Evolutionary conservation across 2,797 vertebrate genomes (phyloP).

Genomic region (Acanthurus lineatus): DNA sequence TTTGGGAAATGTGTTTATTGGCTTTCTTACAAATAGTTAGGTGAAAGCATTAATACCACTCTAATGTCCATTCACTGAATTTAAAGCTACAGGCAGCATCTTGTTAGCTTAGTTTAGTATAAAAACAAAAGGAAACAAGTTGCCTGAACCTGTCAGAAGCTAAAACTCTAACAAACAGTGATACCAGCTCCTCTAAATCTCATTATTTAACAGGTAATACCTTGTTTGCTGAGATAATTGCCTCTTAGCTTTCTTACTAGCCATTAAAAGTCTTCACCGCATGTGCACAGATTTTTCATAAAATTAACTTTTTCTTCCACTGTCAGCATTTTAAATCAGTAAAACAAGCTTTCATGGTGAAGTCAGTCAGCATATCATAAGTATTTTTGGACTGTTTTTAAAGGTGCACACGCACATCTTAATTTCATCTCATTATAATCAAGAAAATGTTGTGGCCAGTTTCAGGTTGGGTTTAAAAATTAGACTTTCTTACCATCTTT

Average conservation of each 20-base stretch:
- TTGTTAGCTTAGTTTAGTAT: background rate
- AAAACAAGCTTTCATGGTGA: constrained; percentile 16
- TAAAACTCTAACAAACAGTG: background rate
- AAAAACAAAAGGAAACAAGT: background rate
- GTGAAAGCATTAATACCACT: background rate
- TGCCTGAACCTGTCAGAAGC: background rate
- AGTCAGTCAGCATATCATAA: constrained; percentile 9
- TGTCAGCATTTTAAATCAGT: too few relatives aligned
- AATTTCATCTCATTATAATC: too few relatives aligned
- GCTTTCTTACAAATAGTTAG: background rate
- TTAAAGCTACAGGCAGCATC: background rate
- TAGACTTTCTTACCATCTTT: too few relatives aligned
- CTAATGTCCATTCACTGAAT: background rate
- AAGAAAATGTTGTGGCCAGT: too few relatives aligned
- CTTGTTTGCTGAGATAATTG: background rate
- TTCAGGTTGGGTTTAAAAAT: too few relatives aligned
- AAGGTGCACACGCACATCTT: too few relatives aligned
- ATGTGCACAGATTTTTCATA: too few relatives aligned
- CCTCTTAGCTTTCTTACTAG: background rate
- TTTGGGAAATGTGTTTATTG: background rate
- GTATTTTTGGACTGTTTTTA: too few relatives aligned
- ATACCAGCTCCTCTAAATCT: background rate
- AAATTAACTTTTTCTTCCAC: too few relatives aligned
- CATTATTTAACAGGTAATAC: background rate
- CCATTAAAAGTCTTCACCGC: background rate